Evolutionary conservation across 2,888 invertebrate genomes (phyloP).

Genomic region (Cheilosia vulpina): DNA sequence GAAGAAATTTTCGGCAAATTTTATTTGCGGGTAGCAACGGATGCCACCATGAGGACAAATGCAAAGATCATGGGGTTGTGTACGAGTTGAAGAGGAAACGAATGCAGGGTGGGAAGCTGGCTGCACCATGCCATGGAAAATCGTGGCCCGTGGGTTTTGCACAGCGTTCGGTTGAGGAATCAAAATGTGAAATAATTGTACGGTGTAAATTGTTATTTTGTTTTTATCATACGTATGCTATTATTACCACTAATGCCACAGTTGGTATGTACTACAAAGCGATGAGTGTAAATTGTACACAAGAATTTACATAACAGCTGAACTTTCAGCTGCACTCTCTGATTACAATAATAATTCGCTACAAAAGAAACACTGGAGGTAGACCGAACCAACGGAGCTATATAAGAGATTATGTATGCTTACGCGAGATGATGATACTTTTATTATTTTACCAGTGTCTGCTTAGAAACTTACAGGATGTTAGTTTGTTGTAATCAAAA

Average conservation of each 20-base stretch:
- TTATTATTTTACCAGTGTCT: conserved; percentile 24
- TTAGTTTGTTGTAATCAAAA: not conserved
- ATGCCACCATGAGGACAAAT: conserved; percentile 43
- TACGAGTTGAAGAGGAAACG: conserved; percentile 1
- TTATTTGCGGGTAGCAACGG: conserved; percentile 47
- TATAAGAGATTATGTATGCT: conserved; percentile 3
- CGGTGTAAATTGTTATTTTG: conserved; percentile 30
- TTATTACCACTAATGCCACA: conserved; percentile 40
- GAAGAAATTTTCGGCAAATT: conserved; percentile 49
- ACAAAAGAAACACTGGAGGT: not conserved
- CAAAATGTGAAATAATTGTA: conserved; percentile 42
- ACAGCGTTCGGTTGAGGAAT: conserved; percentile 27
- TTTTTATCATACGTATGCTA: conserved; percentile 26
- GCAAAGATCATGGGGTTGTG: conserved; percentile 44
- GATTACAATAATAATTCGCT: conserved; percentile 25
- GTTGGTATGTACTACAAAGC: conserved; percentile 45
- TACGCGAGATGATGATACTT: conserved; percentile 18
- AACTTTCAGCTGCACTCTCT: conserved; percentile 16
- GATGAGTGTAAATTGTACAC: conserved; percentile 34
- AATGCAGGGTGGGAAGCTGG: not conserved
- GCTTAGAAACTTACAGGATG: not conserved
- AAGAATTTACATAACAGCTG: conserved; percentile 28
- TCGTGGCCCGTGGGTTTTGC: conserved; percentile 3
- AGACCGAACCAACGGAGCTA: not conserved
- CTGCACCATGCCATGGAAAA: conserved; percentile 11